Percentiles rank a stretch among this genome's conserved stretches.
phyloP scores from a whole-genome alignment of 2,797 vertebrate species.

The Lateolabrax maculatus region DNA sequence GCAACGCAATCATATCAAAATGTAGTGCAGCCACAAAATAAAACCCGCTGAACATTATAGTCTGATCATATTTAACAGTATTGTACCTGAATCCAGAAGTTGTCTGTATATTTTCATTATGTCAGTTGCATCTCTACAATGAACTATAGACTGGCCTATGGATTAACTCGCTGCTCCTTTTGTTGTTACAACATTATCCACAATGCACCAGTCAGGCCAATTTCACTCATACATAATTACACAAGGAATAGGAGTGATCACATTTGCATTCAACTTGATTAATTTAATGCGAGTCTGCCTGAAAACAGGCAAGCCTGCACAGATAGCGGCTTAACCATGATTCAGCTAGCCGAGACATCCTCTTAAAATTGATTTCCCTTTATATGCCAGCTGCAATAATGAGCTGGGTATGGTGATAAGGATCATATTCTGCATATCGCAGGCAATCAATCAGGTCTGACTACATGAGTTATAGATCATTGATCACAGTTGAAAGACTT shows the following conservation, averaged over 20 bases:
- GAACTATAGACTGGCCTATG: conserved; percentile 5
- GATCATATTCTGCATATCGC: conserved; percentile 77
- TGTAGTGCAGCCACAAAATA: neutral
- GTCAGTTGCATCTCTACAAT: conserved; percentile 1
- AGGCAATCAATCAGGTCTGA: conserved; percentile 77
- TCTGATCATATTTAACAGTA: neutral
- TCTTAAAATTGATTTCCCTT: conserved; percentile 80
- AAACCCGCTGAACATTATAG: conserved; percentile 1
- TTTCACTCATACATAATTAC: conserved; percentile 62
- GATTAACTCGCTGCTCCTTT: conserved; percentile 50
- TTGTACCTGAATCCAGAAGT: conserved; percentile 5
- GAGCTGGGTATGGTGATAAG: conserved; percentile 71
- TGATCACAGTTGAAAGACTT: conserved; percentile 69
- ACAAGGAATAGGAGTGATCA: conserved; percentile 56
- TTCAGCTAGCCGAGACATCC: conserved; percentile 66
- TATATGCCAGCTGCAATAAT: conserved; percentile 75
- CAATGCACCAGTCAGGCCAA: conserved; percentile 44
- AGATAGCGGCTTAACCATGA: conserved; percentile 69
- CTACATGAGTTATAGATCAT: conserved; percentile 70
- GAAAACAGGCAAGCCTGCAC: conserved; percentile 62
- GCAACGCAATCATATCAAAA: conserved; percentile 12
- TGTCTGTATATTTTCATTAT: neutral
- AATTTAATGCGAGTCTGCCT: conserved; percentile 64
- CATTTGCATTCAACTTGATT: conserved; percentile 73
- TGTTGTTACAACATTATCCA: conserved; percentile 49